Conservation (phyloP, 2,113 vertebrate genomes). For the Lepus americanus region DNA sequence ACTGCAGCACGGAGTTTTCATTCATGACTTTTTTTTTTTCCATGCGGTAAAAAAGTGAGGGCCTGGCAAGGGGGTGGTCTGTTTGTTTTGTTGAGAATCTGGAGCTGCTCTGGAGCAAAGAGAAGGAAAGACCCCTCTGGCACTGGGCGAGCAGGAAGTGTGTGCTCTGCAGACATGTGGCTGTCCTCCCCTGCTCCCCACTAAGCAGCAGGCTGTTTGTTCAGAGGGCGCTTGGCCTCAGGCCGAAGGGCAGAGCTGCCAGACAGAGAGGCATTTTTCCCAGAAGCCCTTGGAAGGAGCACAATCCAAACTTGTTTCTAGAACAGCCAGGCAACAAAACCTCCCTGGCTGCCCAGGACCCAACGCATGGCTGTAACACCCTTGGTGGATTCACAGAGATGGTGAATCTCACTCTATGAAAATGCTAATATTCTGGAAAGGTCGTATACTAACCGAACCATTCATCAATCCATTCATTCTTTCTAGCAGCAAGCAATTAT, state of each 20-base stretch:
- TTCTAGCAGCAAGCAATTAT: not conserved
- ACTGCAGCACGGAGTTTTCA: not conserved
- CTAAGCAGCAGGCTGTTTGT: not conserved
- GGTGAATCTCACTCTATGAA: not conserved
- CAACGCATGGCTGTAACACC: not conserved
- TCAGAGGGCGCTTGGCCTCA: constrained; percentile 42
- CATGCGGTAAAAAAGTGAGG: not conserved
- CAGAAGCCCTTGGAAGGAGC: constrained; percentile 71
- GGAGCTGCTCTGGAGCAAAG: not conserved
- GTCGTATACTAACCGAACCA: not conserved
- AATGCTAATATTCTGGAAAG: not conserved
- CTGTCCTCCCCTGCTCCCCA: not conserved
- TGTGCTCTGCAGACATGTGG: not conserved
- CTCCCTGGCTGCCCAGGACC: not conserved
- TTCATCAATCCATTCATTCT: rapidly evolving
- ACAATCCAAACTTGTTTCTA: constrained; percentile 46
- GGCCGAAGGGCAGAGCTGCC: constrained; percentile 51
- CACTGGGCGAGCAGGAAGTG: not conserved
- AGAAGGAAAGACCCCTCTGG: not conserved
- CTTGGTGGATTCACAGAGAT: not conserved
- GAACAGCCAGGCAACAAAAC: not conserved
- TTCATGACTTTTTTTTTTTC: not conserved
- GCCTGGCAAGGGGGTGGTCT: not conserved
- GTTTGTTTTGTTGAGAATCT: not conserved
- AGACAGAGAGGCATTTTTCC: constrained; percentile 65